A percentile compares a stretch with the other conserved stretches of the same genome.
Evolutionary conservation across 1,140 invertebrate genomes (phyloP).

Genomic region (Brevipalpus yothersi): DNA sequence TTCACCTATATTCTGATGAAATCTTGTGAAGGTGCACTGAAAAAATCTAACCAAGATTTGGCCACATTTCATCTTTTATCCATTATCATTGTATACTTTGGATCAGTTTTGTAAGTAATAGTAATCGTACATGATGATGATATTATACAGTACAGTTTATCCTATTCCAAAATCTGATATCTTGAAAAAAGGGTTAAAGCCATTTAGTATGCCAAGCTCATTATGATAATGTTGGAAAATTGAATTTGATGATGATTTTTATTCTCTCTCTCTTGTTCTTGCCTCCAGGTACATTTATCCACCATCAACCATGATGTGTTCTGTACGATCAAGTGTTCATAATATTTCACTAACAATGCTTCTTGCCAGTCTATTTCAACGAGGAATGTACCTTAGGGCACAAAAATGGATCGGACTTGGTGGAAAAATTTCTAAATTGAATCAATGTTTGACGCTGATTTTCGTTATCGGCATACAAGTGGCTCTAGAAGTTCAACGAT

Average conservation of each 20-base stretch:
- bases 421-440: constrained; percentile 18
- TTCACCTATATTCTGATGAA: constrained; percentile 23
- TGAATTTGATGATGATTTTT: not conserved
- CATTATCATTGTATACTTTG: constrained; percentile 21
- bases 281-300: constrained; percentile 18
- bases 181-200: not conserved
- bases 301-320: constrained; percentile 18
- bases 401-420: constrained; percentile 19
- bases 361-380: constrained; percentile 20
- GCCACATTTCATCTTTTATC: constrained; percentile 22
- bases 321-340: constrained; percentile 16
- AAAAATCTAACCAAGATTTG: constrained; percentile 22
- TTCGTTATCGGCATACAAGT: constrained; percentile 20
- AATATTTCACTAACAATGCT: constrained; percentile 16
- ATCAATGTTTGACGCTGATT: constrained; percentile 20
- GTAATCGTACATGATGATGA: too few species aligned
- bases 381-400: constrained; percentile 19
- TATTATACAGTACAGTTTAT: not conserved
- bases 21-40: constrained; percentile 23
- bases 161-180: too few species aligned
- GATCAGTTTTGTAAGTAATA: constrained; percentile 19
- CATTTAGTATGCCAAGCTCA: not conserved
- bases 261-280: not conserved
- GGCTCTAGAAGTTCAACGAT: constrained; percentile 20
- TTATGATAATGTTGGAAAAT: not conserved